Base-by-base conservation (phyloP, 2,797 vertebrate genomes). In the Channallabes apus region DNA sequence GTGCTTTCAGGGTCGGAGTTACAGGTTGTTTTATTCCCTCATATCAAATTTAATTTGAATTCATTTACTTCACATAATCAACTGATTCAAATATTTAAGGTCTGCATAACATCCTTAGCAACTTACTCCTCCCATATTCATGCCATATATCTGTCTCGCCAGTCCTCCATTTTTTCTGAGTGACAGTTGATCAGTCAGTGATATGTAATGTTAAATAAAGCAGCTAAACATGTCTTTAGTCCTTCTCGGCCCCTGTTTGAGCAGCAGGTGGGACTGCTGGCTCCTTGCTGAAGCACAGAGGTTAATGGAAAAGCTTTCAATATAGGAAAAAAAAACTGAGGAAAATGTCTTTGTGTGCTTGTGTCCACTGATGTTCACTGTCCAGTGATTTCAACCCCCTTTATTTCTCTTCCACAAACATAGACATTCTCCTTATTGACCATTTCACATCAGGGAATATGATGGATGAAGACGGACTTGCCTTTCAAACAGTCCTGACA, bases 271-370 rank as follows among this genome's bases (percentile, higher is more conserved):
- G 86, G 82, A 80, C 82, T 69, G 77, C n/a, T n/a, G n/a, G n/a
- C n/a, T 87, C 82, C 86, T 64, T 84, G 87, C 82, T 67, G 90
- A 93, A 90, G 90, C 87, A 38, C 35, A 38, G 35, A 38, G 85
- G 93, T 96, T 98, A 98, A 97, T 98, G 97, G 97, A 99, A 89
- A 98, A 96, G 97, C 97, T 99, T 99, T 99, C 96, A 98, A n/a
- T 9, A 1, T 15, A 35, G 29, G 20, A 78, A 59, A 35, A 35
- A 38, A 38, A 38, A 78, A 78, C 29, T 92, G 93, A 79, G 54
- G 35, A 95, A 91, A 90, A 94, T 89, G 96, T 96, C 95, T 97
- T 95, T 96, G 93, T 91, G 93, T 94, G 95, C 94, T 95, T 92
- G 91, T 95, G 95, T 91, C n/a, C n/a, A n/a, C n/a, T n/a, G n/a